Conservation (phyloP, 2,113 vertebrate species). For the Leuciscus idus region DNA sequence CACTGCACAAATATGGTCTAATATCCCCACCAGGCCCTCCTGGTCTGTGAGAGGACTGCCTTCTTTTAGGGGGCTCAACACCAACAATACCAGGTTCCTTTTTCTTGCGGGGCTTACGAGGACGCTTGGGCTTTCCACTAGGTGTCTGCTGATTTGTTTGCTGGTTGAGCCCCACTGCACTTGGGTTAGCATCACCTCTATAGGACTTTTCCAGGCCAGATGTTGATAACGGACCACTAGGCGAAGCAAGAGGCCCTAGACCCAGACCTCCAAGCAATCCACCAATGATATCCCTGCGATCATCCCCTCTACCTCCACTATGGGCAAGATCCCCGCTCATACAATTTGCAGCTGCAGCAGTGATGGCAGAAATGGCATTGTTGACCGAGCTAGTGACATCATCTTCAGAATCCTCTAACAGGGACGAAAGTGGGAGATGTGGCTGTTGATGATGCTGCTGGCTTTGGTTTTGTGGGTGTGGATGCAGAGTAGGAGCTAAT, state of each 20-base stretch:
- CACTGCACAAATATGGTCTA: constrained; percentile 89
- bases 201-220: constrained; percentile 77
- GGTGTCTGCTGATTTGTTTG: constrained; percentile 71
- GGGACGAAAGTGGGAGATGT: constrained; percentile 81
- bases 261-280: constrained; percentile 80
- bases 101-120: constrained; percentile 80
- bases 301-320: constrained; percentile 77
- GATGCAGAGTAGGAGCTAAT: constrained; percentile 81
- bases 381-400: constrained; percentile 83
- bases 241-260: constrained; percentile 75
- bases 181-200: constrained; percentile 71
- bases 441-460: constrained; percentile 79
- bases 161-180: constrained; percentile 59
- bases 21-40: constrained; percentile 72
- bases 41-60: constrained; percentile 75
- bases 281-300: constrained; percentile 81
- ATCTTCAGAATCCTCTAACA: constrained; percentile 82
- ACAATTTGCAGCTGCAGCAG: constrained; percentile 72
- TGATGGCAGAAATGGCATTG: constrained; percentile 81
- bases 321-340: constrained; percentile 65
- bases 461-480: constrained; percentile 79
- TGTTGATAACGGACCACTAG: constrained; percentile 70
- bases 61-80: constrained; percentile 72
- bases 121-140: constrained; percentile 77
- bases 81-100: constrained; percentile 72